Evolutionary conservation across 1,140 invertebrate genomes (phyloP).

Genomic region (Triops longicaudatus): DNA sequence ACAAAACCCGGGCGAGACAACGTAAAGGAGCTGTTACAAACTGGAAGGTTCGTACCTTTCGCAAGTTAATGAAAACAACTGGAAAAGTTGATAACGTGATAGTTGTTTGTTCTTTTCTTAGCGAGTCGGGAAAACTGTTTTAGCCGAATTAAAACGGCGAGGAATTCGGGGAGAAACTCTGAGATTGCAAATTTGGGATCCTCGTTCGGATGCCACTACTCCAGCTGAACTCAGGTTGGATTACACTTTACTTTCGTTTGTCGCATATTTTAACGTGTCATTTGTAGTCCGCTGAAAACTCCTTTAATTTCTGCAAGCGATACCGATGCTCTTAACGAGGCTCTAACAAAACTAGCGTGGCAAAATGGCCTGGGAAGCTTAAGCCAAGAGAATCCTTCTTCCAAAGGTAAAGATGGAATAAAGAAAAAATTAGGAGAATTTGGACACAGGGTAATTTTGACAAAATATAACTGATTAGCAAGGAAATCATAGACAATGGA

Average conservation of each 20-base stretch:
- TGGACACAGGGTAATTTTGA: no score
- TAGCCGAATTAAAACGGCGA: constrained; percentile 67
- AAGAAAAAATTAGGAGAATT: no score
- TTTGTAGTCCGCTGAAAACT: neutral
- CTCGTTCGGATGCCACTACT: constrained; percentile 68
- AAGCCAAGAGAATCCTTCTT: neutral
- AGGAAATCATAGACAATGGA: no score
- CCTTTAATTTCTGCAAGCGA: neutral
- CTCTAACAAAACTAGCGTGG: neutral
- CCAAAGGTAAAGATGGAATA: neutral
- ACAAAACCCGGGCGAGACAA: constrained; percentile 90
- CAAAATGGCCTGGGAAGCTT: neutral
- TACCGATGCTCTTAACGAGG: neutral
- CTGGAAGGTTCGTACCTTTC: constrained; percentile 72
- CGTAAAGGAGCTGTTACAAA: constrained; percentile 90
- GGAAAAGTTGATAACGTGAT: neutral
- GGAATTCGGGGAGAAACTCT: constrained; percentile 79
- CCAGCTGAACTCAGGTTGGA: constrained; percentile 53
- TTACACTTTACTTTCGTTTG: neutral
- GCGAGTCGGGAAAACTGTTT: constrained; percentile 78
- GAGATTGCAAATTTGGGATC: constrained; percentile 76
- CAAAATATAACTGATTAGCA: no score
- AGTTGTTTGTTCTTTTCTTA: constrained; percentile 39
- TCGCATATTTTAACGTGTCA: neutral
- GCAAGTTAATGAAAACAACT: neutral